Evolutionary conservation across 2,113 vertebrate species (phyloP).

Genomic region (Noctilio leporinus): DNA sequence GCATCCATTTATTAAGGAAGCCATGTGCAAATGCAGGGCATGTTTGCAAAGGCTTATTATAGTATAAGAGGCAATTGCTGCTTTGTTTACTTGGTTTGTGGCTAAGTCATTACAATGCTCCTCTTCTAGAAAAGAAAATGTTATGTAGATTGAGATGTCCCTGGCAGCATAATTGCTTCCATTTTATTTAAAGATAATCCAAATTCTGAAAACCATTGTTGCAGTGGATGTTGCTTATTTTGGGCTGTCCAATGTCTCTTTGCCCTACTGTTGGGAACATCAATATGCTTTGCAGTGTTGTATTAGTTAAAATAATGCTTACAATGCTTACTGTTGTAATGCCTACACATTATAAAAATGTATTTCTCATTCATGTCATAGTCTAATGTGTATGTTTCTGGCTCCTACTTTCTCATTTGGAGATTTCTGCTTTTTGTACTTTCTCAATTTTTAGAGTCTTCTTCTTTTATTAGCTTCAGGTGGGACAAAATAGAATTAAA

Average conservation of each 20-base stretch:
- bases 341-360: background rate
- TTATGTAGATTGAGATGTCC: conserved; percentile 26
- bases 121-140: conserved; percentile 52
- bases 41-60: conserved; percentile 43
- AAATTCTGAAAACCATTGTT: background rate
- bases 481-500: background rate
- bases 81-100: conserved; percentile 58
- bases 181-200: conserved; percentile 51
- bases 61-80: conserved; percentile 46
- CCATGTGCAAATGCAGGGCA: conserved; percentile 30
- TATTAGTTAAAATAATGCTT: background rate
- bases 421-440: background rate
- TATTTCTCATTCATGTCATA: background rate
- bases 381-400: background rate
- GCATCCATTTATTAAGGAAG: conserved; percentile 65
- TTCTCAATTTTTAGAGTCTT: background rate
- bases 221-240: background rate
- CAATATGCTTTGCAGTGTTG: background rate
- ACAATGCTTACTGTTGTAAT: background rate
- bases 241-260: background rate
- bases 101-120: conserved; percentile 46
- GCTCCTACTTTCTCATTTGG: background rate
- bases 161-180: conserved; percentile 46
- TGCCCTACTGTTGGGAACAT: background rate
- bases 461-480: background rate